Conservation (phyloP, 30 jellyfish, hydroid and myxozoan genomes). For the Hydractinia symbiolongicarpus region DNA sequence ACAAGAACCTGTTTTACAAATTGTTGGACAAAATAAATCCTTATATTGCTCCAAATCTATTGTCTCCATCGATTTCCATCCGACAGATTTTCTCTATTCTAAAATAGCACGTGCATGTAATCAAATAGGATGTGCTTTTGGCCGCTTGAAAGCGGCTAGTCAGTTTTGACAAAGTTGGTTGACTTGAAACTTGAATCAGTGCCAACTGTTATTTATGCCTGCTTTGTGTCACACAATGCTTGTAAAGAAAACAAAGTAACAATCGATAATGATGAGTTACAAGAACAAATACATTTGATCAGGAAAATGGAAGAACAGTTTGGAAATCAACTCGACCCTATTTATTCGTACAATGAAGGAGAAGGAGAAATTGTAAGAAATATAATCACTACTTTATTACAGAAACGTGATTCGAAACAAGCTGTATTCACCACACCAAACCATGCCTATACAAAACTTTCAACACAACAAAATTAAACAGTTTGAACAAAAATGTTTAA, state of each 20-base stretch:
- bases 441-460: too few species aligned
- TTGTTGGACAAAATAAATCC: neutral
- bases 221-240: conserved; percentile 62
- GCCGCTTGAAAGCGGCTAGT: conserved; percentile 70
- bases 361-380: conserved; percentile 8
- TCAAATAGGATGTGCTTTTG: conserved; percentile 76
- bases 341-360: conserved; percentile 8
- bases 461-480: neutral
- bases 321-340: neutral
- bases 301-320: conserved; percentile 3
- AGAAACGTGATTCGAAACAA: too few species aligned
- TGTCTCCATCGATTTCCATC: neutral
- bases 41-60: neutral
- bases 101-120: conserved; percentile 34
- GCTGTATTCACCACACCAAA: too few species aligned
- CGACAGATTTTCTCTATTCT: too few species aligned
- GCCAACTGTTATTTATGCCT: conserved; percentile 44
- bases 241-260: conserved; percentile 33
- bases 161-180: conserved; percentile 35
- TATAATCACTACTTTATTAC: neutral
- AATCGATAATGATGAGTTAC: conserved; percentile 29
- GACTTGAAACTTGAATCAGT: conserved; percentile 36
- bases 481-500: too few species aligned
- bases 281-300: conserved; percentile 1
- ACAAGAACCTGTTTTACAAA: neutral